phyloP scores from a whole-genome alignment of 2,113 vertebrate genomes.

The Butorides virescens region DNA sequence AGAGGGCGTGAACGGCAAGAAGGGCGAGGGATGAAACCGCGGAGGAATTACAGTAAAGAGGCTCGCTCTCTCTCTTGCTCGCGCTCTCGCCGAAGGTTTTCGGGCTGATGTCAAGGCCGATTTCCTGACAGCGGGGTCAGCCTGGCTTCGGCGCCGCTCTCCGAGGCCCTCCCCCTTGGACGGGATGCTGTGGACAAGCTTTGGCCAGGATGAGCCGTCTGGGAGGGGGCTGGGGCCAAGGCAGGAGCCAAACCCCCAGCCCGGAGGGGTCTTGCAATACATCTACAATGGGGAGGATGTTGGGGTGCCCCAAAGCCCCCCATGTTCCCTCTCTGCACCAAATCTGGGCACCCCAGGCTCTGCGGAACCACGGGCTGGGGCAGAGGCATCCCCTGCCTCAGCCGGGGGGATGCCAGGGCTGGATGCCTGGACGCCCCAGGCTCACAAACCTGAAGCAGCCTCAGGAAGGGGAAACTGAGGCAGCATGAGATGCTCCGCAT shows the following conservation, averaged over 20 bases:
- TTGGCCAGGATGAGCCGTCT: background rate
- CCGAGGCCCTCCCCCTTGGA: background rate
- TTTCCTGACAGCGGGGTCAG: slow-evolving; percentile 31
- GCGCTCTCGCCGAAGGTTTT: background rate
- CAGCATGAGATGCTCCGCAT: background rate
- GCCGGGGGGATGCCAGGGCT: background rate
- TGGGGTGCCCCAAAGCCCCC: background rate
- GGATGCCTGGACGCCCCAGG: background rate
- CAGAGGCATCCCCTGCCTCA: background rate
- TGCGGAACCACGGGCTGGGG: background rate
- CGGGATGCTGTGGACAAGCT: background rate
- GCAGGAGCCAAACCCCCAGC: background rate
- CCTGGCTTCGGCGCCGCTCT: background rate
- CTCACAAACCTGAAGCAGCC: background rate
- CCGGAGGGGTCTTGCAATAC: background rate
- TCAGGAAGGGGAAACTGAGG: background rate
- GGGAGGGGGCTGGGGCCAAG: background rate
- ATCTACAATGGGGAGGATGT: background rate
- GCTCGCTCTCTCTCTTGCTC: background rate
- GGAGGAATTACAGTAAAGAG: slow-evolving; percentile 31
- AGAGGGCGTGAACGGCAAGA: slow-evolving; percentile 40
- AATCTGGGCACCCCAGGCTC: background rate
- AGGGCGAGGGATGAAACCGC: slow-evolving; percentile 47
- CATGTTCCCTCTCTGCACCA: background rate
- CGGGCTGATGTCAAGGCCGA: slow-evolving; percentile 28